These are phyloP conservation scores for Catostomus latipinnis DNA, from an alignment of 2,797 vertebrate genomes.

Conservation along the genomic window DNA sequence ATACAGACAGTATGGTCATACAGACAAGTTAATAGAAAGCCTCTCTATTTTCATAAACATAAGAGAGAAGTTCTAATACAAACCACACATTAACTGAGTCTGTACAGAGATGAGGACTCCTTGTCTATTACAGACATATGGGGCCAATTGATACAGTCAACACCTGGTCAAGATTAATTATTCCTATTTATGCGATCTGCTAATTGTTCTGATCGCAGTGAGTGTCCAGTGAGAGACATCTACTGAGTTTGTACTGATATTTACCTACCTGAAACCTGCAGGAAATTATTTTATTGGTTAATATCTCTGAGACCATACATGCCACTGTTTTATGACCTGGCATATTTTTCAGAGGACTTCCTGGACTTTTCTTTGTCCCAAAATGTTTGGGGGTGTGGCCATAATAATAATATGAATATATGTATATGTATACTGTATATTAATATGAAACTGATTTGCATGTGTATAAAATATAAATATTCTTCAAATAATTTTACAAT, in stretches of 20 bases:
- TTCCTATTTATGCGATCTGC: neutral
- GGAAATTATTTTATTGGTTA: no score
- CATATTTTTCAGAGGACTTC: neutral
- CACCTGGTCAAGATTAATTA: neutral
- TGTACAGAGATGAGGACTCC: neutral
- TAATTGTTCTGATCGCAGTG: slow-evolving; percentile 3
- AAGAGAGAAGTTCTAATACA: neutral
- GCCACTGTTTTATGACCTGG: no score
- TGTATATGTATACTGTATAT: no score
- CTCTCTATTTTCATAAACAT: neutral
- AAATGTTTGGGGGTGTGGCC: neutral
- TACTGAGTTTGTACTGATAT: no score
- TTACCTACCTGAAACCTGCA: no score
- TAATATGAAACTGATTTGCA: no score
- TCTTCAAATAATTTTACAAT: no score
- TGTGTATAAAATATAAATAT: neutral
- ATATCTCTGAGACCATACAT: no score
- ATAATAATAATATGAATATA: neutral
- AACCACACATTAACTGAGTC: neutral
- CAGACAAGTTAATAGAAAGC: neutral
- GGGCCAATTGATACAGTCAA: neutral
- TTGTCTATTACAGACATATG: slow-evolving; percentile 6
- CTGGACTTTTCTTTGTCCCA: neutral
- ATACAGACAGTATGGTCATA: no score
- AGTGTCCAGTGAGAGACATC: neutral